Percentiles rank a stretch among this genome's conserved stretches.
Conservation (phyloP, 2,888 invertebrate genomes). For the Epistrophe grossulariae region DNA sequence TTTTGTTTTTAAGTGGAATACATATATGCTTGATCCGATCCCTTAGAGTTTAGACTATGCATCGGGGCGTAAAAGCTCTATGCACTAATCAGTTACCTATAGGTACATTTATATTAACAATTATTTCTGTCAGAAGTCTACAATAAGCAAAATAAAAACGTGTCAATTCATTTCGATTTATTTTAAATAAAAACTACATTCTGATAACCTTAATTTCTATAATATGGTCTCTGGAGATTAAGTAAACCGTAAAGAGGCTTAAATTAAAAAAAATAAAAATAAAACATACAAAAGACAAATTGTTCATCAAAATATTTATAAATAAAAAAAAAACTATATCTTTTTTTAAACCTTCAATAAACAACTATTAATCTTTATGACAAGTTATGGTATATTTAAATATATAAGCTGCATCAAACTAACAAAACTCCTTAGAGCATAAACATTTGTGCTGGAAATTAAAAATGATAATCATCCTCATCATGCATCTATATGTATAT, state of each 20-base stretch:
- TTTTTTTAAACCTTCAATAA: constrained; percentile 10
- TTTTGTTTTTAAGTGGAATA: no score
- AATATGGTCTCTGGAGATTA: neutral
- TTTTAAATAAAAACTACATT: neutral
- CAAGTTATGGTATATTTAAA: neutral
- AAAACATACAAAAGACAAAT: neutral
- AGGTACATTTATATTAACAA: no score
- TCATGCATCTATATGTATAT: neutral
- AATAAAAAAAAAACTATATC: neutral
- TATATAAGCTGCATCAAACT: constrained; percentile 29
- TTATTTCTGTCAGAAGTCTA: neutral
- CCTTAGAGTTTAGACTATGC: no score
- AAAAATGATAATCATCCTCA: constrained; percentile 43
- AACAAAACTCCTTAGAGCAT: constrained; percentile 44
- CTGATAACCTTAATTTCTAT: neutral
- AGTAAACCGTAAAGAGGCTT: constrained; percentile 3
- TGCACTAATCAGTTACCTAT: no score
- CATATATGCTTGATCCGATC: no score
- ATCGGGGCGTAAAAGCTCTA: no score
- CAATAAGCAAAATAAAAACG: neutral
- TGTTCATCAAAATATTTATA: neutral
- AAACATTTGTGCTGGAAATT: constrained; percentile 21
- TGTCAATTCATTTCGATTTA: neutral
- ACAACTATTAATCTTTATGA: constrained; percentile 18
- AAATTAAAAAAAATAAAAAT: constrained; percentile 1